These are phyloP conservation scores for Machimus atricapillus DNA, from an alignment of 2,888 invertebrate species.

Conservation along the genomic window DNA sequence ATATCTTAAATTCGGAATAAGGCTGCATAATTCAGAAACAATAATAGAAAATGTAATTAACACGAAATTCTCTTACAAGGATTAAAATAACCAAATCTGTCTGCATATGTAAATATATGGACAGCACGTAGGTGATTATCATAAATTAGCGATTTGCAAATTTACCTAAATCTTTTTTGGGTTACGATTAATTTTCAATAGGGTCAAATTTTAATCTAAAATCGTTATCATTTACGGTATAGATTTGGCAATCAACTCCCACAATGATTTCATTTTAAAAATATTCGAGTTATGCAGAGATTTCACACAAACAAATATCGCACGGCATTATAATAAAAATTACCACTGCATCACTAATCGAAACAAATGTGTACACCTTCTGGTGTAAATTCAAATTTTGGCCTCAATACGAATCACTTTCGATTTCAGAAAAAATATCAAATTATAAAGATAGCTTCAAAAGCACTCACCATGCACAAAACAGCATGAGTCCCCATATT, in stretches of 20 bases:
- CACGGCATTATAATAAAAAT: neutral
- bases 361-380: neutral
- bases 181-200: neutral
- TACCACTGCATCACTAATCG: neutral
- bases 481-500: conserved; percentile 60
- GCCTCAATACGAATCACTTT: conserved; percentile 8
- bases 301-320: neutral
- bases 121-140: neutral
- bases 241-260: neutral
- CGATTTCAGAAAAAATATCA: neutral
- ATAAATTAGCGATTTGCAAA: neutral
- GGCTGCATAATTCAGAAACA: too few relatives aligned
- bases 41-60: too few relatives aligned
- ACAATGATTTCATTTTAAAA: neutral
- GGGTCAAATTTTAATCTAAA: neutral
- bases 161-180: neutral
- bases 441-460: neutral
- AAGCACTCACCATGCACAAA: conserved; percentile 61
- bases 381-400: conserved; percentile 30
- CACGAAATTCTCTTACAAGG: too few relatives aligned
- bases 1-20: too few relatives aligned
- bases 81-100: too few relatives aligned
- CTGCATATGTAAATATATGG: too few relatives aligned
- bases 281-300: neutral
- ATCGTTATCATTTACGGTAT: neutral